Evolutionary conservation across 2,113 vertebrate species (phyloP).

Genomic region (Piaya cayana): DNA sequence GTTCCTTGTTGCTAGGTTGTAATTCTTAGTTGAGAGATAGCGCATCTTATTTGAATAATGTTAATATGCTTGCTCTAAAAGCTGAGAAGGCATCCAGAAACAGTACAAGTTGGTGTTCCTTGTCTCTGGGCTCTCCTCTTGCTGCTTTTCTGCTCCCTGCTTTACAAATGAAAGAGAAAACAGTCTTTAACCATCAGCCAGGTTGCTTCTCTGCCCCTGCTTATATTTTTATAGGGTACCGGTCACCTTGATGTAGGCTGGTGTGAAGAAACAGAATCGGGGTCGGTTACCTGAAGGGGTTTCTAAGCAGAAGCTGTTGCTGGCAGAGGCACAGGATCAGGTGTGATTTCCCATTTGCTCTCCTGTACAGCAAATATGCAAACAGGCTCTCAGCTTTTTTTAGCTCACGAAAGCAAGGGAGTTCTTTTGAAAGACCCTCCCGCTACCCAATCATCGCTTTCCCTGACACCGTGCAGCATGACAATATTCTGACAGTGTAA

Average conservation of each 20-base stretch:
- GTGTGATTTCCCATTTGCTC: constrained; percentile 17
- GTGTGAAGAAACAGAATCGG: not conserved
- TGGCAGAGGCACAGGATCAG: not conserved
- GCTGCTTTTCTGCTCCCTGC: not conserved
- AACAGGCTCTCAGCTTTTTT: constrained; percentile 30
- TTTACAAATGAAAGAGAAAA: not conserved
- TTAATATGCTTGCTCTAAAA: not conserved
- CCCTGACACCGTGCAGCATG: not conserved
- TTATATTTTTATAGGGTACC: not conserved
- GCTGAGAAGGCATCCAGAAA: not conserved
- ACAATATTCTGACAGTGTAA: constrained; percentile 50
- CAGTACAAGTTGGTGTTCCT: not conserved
- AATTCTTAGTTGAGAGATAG: not conserved
- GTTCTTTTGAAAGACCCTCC: constrained; percentile 38
- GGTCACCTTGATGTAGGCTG: not conserved
- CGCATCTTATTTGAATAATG: not conserved
- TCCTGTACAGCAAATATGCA: not conserved
- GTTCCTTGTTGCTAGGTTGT: not conserved
- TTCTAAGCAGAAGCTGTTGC: not conserved
- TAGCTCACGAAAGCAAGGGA: constrained; percentile 56
- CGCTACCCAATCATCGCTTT: constrained; percentile 14
- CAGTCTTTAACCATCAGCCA: not conserved
- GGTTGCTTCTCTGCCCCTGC: not conserved
- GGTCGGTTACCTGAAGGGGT: not conserved
- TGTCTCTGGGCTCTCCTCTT: not conserved